Conservation (phyloP, 1,140 invertebrate genomes). For the Nymphalis io region DNA sequence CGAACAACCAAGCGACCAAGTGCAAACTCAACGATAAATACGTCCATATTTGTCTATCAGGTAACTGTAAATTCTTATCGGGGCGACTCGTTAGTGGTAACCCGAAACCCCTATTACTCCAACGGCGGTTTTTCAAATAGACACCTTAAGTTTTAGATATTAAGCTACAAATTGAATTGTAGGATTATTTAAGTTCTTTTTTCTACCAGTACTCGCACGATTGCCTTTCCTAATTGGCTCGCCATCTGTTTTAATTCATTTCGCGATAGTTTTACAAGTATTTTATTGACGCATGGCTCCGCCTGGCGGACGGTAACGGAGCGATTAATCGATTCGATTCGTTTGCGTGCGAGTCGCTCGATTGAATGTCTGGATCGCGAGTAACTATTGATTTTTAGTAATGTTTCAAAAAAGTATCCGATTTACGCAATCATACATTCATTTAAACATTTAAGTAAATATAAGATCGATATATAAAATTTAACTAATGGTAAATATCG, state of each 20-base stretch:
- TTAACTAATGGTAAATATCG: neutral
- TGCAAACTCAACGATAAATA: constrained; percentile 75
- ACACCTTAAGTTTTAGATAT: constrained; percentile 44
- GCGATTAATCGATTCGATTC: constrained; percentile 71
- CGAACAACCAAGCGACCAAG: constrained; percentile 46
- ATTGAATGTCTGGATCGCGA: constrained; percentile 54
- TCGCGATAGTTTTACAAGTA: constrained; percentile 80
- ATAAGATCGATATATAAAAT: no score
- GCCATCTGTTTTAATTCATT: constrained; percentile 79
- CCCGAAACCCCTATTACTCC: constrained; percentile 68
- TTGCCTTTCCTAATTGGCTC: constrained; percentile 79
- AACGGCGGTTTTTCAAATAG: constrained; percentile 39
- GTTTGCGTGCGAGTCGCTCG: constrained; percentile 65
- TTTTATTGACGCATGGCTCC: constrained; percentile 77
- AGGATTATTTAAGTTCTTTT: constrained; percentile 60
- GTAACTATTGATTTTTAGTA: constrained; percentile 42
- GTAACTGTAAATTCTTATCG: constrained; percentile 74
- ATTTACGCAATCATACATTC: neutral
- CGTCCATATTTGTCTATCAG: constrained; percentile 79
- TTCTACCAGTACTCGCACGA: constrained; percentile 74
- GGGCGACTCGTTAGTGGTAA: constrained; percentile 68
- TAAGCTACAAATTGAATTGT: constrained; percentile 49
- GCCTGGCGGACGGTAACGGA: constrained; percentile 65
- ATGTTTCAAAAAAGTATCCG: neutral
- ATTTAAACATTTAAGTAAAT: neutral